Evolutionary conservation across 2,113 vertebrate genomes (phyloP).

Genomic region (Sebastes fasciatus): DNA sequence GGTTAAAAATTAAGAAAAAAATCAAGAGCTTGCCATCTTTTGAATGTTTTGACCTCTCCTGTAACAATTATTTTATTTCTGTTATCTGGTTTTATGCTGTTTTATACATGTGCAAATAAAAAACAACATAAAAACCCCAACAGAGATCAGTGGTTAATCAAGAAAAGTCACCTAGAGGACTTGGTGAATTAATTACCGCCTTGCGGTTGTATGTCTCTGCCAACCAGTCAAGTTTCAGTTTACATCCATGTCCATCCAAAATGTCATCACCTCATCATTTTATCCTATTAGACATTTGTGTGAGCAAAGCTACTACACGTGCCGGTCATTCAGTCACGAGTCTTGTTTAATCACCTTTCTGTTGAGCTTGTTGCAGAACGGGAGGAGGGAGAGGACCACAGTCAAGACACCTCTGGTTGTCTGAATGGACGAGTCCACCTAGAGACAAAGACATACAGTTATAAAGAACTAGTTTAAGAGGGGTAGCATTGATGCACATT

Average conservation of each 20-base stretch:
- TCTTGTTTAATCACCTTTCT: constrained; percentile 85
- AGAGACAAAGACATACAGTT: constrained; percentile 15
- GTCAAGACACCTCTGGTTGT: constrained; percentile 89
- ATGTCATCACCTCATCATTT: too few relatives aligned
- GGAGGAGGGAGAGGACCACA: constrained; percentile 88
- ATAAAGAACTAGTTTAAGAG: not conserved
- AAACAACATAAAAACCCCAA: not conserved
- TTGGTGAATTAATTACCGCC: too few relatives aligned
- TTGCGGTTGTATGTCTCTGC: too few relatives aligned
- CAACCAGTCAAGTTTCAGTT: too few relatives aligned
- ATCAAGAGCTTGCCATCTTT: not conserved
- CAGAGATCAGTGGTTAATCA: too few relatives aligned
- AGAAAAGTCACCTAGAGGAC: too few relatives aligned
- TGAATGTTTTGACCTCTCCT: not conserved
- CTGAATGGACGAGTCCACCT: constrained; percentile 94
- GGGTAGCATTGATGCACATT: not conserved
- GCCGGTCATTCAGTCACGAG: not conserved
- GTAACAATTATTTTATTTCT: not conserved
- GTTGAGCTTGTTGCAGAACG: constrained; percentile 89
- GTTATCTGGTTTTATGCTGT: not conserved
- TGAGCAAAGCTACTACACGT: not conserved
- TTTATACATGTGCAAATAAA: not conserved
- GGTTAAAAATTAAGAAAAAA: not conserved
- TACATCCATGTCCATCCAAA: too few relatives aligned
- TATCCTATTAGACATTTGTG: too few relatives aligned